Evolutionary conservation across 1,140 invertebrate genomes (phyloP), one percentile per base, ranked within the genome.

Genomic region (Mesaphorura yosii): DNA sequence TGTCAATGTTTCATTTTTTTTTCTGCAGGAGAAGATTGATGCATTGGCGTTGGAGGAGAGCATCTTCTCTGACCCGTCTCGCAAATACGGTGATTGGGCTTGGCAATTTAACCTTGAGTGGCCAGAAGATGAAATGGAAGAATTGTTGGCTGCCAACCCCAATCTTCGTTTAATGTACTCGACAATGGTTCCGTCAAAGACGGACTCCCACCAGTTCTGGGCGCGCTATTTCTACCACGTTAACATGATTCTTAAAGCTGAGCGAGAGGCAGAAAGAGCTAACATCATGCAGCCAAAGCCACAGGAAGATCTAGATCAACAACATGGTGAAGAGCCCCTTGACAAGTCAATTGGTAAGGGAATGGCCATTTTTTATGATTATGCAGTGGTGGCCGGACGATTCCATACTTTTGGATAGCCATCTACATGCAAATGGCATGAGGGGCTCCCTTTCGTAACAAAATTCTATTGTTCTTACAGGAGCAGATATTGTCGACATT

Each of bases 151-250:
- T 39, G 28, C 41, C 7, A 44, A 48, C 25, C 55, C 57, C 7
- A 42, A 57, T 40, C 49, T 63, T 26, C 61, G 59, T 45, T 49
- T 60, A 1, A 44, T 55, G n/a, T 63, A 63, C 26, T 51, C 57
- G 2, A 41, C 51, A 40, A 22, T 63, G 4, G 61, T 63, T 50
- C 61, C 61, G 15, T 48, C 53, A 14, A 59, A 59, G 56, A 58
- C 59, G 14, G 53, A 51, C 25, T 55, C 59, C 45, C 48, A 59
- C 17, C 38, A 59, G 22, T 63, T 63, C 46, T 63, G 61, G 61
- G 57, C 59, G 38, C 51, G 61, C 2, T 63, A 57, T 46, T 63
- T 55, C 37, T 63, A 49, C 31, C 51, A 56, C 37, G 52, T 59
- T 45, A 53, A 63, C 39, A 42, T 55, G 17, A 59, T 63, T 23